Evolutionary conservation across 2,797 vertebrate genomes (phyloP).

Genomic region (Mormyrus hasselquistii): DNA sequence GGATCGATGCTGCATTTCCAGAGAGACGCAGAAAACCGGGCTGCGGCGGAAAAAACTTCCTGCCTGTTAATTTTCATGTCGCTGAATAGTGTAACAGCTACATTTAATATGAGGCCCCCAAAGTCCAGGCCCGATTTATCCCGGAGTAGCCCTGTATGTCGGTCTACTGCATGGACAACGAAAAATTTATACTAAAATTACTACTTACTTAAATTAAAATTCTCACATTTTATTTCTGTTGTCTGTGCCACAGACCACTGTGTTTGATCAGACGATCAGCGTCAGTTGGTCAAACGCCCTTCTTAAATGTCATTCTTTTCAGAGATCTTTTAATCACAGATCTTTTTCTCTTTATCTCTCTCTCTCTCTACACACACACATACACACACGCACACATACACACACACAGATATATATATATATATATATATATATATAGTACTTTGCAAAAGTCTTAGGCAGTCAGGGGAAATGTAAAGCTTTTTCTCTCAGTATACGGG

Average conservation of each 20-base stretch:
- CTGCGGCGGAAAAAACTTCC: background rate
- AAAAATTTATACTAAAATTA: background rate
- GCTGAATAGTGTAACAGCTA: background rate
- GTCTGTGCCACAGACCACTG: too few species aligned
- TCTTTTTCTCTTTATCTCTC: background rate
- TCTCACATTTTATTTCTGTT: background rate
- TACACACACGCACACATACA: too few species aligned
- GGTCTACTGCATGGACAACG: background rate
- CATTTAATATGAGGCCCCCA: background rate
- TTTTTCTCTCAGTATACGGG: background rate
- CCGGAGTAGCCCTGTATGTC: background rate
- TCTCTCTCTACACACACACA: background rate
- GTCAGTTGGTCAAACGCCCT: background rate
- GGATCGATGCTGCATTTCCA: background rate
- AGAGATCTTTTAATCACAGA: background rate
- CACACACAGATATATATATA: too few species aligned
- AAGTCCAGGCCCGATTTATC: background rate
- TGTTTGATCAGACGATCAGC: background rate
- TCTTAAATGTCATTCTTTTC: background rate
- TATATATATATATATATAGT: too few species aligned
- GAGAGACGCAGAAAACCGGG: background rate
- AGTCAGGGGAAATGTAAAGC: background rate
- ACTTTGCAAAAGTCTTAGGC: background rate
- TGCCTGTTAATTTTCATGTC: background rate
- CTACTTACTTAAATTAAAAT: background rate